A percentile compares a stretch with the other conserved stretches of the same genome.
Evolutionary conservation across 2,888 invertebrate species (phyloP).

Genomic region (Caenorhabditis sulstoni): DNA sequence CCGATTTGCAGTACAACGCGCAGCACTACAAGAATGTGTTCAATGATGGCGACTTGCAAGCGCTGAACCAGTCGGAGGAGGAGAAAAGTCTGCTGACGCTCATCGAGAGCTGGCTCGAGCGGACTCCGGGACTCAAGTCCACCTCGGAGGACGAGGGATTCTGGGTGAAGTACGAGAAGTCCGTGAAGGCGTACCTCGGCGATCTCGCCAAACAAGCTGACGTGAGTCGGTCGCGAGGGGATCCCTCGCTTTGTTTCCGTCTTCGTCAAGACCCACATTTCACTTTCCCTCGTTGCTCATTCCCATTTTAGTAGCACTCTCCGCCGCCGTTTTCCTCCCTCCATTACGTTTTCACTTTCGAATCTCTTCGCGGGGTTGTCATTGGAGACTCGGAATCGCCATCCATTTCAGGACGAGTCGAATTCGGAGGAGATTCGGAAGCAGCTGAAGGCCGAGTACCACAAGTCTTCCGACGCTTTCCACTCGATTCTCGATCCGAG

Average conservation of each 20-base stretch:
- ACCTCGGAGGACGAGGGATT: constrained; percentile 86
- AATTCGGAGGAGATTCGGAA: constrained; percentile 83
- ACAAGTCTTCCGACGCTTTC: constrained; percentile 82
- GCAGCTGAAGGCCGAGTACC: constrained; percentile 81
- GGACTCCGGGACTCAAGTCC: constrained; percentile 91
- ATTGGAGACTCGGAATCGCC: too few relatives aligned
- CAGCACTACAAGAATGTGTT: constrained; percentile 85
- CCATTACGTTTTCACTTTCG: not conserved
- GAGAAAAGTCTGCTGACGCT: constrained; percentile 91
- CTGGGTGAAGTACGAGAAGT: constrained; percentile 90
- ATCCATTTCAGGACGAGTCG: constrained; percentile 75
- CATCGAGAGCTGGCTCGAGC: constrained; percentile 86
- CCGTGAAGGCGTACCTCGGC: constrained; percentile 84
- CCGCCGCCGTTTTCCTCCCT: too few relatives aligned
- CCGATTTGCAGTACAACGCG: constrained; percentile 88
- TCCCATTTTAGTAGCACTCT: not conserved
- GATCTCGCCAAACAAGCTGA: constrained; percentile 80
- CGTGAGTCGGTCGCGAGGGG: constrained; percentile 66
- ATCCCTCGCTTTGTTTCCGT: too few relatives aligned
- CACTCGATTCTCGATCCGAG: constrained; percentile 83
- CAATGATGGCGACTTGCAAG: constrained; percentile 55
- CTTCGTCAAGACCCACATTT: too few relatives aligned
- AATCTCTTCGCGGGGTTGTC: not conserved
- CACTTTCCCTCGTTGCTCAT: not conserved
- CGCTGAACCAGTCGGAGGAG: constrained; percentile 83